These are phyloP conservation scores for Sylvia atricapilla DNA, from an alignment of 2,113 vertebrate species.

Conservation along the genomic window DNA sequence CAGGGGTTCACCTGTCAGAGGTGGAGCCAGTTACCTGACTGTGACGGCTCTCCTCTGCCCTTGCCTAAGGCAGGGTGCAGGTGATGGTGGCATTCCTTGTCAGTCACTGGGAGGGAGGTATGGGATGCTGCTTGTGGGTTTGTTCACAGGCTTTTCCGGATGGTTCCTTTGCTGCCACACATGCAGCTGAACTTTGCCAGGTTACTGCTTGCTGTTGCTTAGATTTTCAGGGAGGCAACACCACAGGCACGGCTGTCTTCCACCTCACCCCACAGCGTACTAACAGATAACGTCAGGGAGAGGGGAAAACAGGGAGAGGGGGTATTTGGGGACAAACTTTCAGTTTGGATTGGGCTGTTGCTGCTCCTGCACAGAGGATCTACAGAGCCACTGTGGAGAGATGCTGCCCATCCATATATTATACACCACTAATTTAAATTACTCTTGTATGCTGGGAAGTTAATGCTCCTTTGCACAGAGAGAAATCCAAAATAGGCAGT, in stretches of 20 bases:
- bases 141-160: neutral
- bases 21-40: neutral
- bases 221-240: neutral
- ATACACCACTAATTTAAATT: neutral
- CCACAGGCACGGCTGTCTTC: neutral
- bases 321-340: neutral
- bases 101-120: neutral
- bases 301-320: neutral
- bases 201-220: neutral
- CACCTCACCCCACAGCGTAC: neutral
- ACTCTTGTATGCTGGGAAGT: neutral
- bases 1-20: neutral
- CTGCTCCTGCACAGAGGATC: neutral
- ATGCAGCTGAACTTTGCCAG: rapidly evolving
- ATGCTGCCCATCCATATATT: neutral
- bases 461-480: neutral
- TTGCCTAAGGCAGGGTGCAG: neutral
- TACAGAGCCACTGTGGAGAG: neutral
- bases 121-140: neutral
- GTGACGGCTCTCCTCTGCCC: neutral
- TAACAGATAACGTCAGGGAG: neutral
- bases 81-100: neutral
- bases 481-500: neutral
- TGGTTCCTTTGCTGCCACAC: neutral
- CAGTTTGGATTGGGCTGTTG: neutral